These are phyloP conservation scores for Rhynchomys soricoides DNA, from an alignment of 2,113 vertebrate species.

Conservation along the genomic window DNA sequence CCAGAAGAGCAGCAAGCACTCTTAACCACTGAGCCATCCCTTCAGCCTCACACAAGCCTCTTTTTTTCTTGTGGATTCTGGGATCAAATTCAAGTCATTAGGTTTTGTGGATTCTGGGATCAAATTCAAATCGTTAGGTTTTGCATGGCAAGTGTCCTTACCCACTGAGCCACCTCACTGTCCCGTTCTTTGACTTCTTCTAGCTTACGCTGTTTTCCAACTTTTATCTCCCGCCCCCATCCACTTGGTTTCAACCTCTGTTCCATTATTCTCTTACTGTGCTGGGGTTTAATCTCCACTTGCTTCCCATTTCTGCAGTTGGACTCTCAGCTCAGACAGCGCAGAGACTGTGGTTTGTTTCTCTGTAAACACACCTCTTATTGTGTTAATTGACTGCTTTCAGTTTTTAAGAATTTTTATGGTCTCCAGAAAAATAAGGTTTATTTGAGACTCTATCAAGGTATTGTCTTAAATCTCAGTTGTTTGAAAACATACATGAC, in stretches of 20 bases:
- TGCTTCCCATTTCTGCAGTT: background rate
- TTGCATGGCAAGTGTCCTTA: background rate
- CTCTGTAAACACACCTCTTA: background rate
- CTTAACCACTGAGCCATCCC: background rate
- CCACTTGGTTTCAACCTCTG: background rate
- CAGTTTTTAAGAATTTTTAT: background rate
- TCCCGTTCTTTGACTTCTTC: background rate
- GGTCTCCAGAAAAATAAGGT: background rate
- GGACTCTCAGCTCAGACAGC: background rate
- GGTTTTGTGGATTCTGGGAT: background rate
- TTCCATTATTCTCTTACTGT: too few relatives aligned
- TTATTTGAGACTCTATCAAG: background rate
- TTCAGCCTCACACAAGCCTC: background rate
- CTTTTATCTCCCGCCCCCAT: rapidly evolving
- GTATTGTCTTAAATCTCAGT: background rate
- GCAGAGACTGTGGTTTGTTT: background rate
- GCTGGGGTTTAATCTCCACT: background rate
- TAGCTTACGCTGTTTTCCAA: rapidly evolving
- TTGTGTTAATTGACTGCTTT: background rate
- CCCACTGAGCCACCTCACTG: background rate
- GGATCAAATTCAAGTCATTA: background rate
- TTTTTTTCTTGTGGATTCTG: background rate
- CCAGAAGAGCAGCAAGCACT: background rate
- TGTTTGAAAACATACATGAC: background rate
- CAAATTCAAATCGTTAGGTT: background rate